Evolutionary conservation across 2,797 vertebrate species (phyloP).

Genomic region (Falco peregrinus): DNA sequence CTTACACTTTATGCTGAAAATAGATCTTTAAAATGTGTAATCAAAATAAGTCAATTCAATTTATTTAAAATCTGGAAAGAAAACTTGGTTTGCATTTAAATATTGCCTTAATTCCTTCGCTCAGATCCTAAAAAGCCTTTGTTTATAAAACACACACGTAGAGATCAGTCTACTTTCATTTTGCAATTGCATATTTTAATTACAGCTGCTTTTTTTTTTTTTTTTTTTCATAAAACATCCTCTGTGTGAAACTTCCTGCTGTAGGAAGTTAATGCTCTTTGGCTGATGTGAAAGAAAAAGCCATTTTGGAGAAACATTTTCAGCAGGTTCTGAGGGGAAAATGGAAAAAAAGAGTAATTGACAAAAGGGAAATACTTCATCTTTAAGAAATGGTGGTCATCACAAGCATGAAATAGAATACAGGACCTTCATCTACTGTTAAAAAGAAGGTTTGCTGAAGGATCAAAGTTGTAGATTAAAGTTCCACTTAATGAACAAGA

Average conservation of each 20-base stretch:
- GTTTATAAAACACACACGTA: neutral
- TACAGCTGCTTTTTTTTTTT: neutral
- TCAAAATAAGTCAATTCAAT: neutral
- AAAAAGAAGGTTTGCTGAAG: slow-evolving; percentile 1
- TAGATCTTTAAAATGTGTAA: neutral
- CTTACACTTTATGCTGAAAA: neutral
- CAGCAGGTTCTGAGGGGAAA: neutral
- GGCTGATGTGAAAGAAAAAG: neutral
- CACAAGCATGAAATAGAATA: slow-evolving; percentile 15
- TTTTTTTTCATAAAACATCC: too few species aligned
- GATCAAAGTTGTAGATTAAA: slow-evolving; percentile 19
- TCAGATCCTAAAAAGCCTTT: neutral
- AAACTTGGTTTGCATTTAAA: slow-evolving; percentile 18
- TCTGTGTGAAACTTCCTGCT: neutral
- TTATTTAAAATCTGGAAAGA: neutral
- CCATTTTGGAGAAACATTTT: neutral
- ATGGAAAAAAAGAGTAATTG: neutral
- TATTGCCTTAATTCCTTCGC: neutral
- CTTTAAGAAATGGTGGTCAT: slow-evolving; percentile 27
- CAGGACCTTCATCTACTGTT: neutral
- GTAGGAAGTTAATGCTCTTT: slow-evolving; percentile 3
- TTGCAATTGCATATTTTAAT: neutral
- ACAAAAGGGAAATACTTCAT: neutral
- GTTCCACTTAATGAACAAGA: slow-evolving; percentile 48
- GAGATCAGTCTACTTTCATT: slow-evolving; percentile 14